Evolutionary conservation across 1,140 invertebrate species (phyloP).

Genomic region (Aphis gossypii): DNA sequence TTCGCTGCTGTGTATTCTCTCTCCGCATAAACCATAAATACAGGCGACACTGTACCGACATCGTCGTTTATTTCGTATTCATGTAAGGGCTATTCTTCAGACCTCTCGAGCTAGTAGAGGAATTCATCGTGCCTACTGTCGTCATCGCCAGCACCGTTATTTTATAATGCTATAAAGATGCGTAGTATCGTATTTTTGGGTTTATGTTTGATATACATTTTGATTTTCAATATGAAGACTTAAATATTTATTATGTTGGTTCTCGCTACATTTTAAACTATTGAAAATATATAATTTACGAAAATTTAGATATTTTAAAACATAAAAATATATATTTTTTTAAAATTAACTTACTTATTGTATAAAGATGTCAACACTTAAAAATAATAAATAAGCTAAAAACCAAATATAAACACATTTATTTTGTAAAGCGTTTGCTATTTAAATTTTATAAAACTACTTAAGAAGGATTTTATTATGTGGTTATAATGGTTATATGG

Average conservation of each 20-base stretch:
- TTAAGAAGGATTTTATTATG: background rate
- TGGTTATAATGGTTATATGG: background rate
- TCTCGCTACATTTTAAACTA: too few species aligned
- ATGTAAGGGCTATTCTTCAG: background rate
- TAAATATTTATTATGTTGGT: background rate
- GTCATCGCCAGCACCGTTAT: background rate
- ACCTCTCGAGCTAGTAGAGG: background rate
- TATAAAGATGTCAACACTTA: too few species aligned
- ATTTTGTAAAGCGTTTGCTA: too few species aligned
- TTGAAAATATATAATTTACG: too few species aligned
- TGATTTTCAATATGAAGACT: background rate
- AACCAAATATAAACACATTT: too few species aligned
- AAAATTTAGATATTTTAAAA: too few species aligned
- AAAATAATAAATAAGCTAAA: too few species aligned
- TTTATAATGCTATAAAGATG: background rate
- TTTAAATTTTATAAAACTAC: background rate
- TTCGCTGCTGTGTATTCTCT: background rate
- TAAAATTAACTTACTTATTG: too few species aligned
- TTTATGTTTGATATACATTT: background rate
- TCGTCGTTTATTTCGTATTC: slow-evolving; percentile 5
- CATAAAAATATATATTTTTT: too few species aligned
- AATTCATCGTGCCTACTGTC: background rate
- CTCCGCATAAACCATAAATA: background rate
- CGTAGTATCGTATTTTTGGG: background rate
- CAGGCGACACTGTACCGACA: background rate